Percentiles rank a stretch among this genome's conserved stretches.
Evolutionary conservation across 2,888 invertebrate species (phyloP).

Genomic region (Lasioglossum vierecki): DNA sequence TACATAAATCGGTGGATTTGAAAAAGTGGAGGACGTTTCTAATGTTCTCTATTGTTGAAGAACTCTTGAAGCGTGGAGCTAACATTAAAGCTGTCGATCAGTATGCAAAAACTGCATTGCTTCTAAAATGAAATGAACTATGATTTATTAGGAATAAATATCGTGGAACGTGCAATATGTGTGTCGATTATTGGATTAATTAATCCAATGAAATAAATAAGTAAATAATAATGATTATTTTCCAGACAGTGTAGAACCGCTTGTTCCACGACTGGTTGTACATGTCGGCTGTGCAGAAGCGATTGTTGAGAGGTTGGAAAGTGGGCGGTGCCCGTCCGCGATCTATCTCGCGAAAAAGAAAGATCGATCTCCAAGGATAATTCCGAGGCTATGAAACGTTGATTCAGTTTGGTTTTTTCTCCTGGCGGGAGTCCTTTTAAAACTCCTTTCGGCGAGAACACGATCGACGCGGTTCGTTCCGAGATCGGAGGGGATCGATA

Average conservation of each 20-base stretch:
- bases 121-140: too few species aligned
- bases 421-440: background rate
- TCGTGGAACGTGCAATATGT: background rate
- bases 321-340: slow-evolving; percentile 75
- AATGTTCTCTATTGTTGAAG: too few species aligned
- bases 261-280: background rate
- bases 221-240: background rate
- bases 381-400: background rate
- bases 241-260: background rate
- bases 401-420: background rate
- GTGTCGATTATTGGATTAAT: background rate
- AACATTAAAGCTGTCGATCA: too few species aligned
- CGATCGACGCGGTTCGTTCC: background rate
- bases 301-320: slow-evolving; percentile 77
- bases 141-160: too few species aligned
- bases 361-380: slow-evolving; percentile 40
- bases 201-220: too few species aligned
- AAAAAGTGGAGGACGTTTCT: too few species aligned
- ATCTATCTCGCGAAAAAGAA: slow-evolving; percentile 64
- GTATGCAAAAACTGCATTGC: too few species aligned
- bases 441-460: background rate
- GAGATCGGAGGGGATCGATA: background rate
- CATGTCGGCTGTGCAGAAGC: slow-evolving; percentile 47
- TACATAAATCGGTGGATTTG: too few species aligned
- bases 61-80: too few species aligned